Percentiles rank a stretch among this genome's conserved stretches.
These are phyloP conservation scores for Maniola hyperantus DNA, from an alignment of 2,888 invertebrate species.

Conservation along the genomic window DNA sequence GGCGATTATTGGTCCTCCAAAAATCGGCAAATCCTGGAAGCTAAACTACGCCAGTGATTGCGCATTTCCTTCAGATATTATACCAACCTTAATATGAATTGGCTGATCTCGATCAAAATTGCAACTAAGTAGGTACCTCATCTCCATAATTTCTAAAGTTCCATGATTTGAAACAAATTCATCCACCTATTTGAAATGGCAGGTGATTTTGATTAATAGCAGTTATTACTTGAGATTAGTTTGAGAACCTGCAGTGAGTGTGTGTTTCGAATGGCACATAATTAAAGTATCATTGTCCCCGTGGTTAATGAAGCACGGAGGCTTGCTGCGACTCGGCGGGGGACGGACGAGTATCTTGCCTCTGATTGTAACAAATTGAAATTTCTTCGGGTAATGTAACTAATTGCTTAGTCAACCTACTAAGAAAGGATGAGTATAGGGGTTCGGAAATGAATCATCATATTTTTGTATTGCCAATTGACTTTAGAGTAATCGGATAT, in stretches of 20 bases:
- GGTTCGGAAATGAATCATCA: conserved; percentile 61
- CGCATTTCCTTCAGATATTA: no score
- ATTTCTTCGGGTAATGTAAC: conserved; percentile 66
- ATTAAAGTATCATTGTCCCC: conserved; percentile 78
- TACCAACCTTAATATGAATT: no score
- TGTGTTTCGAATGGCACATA: conserved; percentile 76
- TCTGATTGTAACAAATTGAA: conserved; percentile 75
- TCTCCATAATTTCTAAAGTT: neutral
- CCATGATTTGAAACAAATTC: neutral
- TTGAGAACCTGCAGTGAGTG: conserved; percentile 51
- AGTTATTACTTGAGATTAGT: conserved; percentile 52
- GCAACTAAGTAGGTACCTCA: neutral
- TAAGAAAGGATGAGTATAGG: conserved; percentile 56
- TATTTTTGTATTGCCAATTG: conserved; percentile 39
- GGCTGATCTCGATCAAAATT: no score
- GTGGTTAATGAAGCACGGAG: conserved; percentile 64
- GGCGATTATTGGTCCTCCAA: no score
- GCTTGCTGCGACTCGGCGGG: conserved; percentile 53
- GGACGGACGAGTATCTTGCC: conserved; percentile 56
- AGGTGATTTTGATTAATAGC: conserved; percentile 63
- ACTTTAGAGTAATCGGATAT: neutral
- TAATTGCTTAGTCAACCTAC: conserved; percentile 52
- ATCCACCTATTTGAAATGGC: conserved; percentile 29
- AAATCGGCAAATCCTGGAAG: no score
- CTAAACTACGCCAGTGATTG: no score